These are phyloP conservation scores for Stramonita haemastoma DNA, from an alignment of 2,888 invertebrate genomes.

Conservation along the genomic window DNA sequence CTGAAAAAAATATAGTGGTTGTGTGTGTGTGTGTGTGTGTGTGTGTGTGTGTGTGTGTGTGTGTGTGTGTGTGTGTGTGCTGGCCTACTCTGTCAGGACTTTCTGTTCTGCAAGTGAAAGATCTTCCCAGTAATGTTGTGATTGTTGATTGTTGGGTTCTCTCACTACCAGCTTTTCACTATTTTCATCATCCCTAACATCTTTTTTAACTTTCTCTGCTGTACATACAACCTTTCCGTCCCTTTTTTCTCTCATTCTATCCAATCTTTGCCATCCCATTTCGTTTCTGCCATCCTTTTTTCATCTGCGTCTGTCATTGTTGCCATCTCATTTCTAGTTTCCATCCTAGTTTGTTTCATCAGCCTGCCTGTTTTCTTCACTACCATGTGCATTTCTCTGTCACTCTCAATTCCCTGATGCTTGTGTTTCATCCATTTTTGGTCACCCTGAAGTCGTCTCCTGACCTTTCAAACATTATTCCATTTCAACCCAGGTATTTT, in stretches of 20 bases:
- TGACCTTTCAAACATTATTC: not conserved
- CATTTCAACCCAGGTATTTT: not conserved
- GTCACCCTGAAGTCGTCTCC: not conserved
- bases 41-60: too few species aligned
- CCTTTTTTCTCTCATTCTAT: not conserved
- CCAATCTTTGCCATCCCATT: not conserved
- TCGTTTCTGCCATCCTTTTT: not conserved
- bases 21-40: too few species aligned
- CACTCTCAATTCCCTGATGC: too few species aligned
- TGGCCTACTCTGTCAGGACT: too few species aligned
- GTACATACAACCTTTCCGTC: not conserved
- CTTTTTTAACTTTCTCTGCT: not conserved
- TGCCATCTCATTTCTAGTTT: too few species aligned
- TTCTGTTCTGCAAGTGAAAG: too few species aligned
- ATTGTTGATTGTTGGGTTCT: not conserved
- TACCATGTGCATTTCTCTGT: not conserved
- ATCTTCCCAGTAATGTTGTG: not conserved
- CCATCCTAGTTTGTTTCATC: not conserved
- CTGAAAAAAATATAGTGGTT: too few species aligned
- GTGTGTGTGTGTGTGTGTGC: too few species aligned
- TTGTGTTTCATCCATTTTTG: too few species aligned
- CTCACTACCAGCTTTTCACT: not conserved
- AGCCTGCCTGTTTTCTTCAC: not conserved
- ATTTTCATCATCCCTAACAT: not conserved
- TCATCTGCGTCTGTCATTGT: not conserved